Base-by-base conservation (phyloP, 2,113 vertebrate species). In the Colaptes auratus region DNA sequence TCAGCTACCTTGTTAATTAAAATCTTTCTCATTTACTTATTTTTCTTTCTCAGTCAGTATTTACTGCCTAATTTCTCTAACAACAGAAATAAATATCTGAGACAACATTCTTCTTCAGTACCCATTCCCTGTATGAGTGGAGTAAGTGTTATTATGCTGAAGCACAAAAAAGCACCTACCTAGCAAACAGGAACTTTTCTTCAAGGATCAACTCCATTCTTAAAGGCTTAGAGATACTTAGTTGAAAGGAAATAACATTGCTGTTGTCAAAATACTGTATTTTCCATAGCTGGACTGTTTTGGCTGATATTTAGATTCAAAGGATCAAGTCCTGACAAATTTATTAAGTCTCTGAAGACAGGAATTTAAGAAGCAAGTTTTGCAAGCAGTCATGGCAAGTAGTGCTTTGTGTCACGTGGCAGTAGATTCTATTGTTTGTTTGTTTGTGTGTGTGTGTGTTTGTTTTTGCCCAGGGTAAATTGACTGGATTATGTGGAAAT, bases 401-500 rank as follows among this genome's bases (percentile, higher is more conserved):
- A 36, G 7, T 46, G 20, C 74, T 91, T 55, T 15, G 17, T 74
- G 2, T 36, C 27, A 4, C 19, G 12, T 50, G 33, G 55, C 81
- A 58, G 52, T 48, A 61, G 0, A 30, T 31, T 44, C 15, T 64
- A 25, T 36, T 63, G 11, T 42, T 64, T 59, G 10, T 59, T 17
- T 39, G 27, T 17, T 16, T 63, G 12, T 65, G 9, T 93, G 36
- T 36, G 36, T 36, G 36, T 36, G 36, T 36, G 8, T 36, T 13
- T 36, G 67, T 56, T 96, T 92, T 20, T 30, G 61, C 90, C 75
- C 96, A 99, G 99, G 98, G 98, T 52, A 96, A 98, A 89, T 94
- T 99, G 56, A 94, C 97, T 4, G 99, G 99, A 23, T 97, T 99
- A 46, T 99, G 99, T 96, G 99, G 99, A 44, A 99, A 99, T 97